Conservation (phyloP, 1,140 invertebrate genomes). For the Pachypeltis micranthus region DNA sequence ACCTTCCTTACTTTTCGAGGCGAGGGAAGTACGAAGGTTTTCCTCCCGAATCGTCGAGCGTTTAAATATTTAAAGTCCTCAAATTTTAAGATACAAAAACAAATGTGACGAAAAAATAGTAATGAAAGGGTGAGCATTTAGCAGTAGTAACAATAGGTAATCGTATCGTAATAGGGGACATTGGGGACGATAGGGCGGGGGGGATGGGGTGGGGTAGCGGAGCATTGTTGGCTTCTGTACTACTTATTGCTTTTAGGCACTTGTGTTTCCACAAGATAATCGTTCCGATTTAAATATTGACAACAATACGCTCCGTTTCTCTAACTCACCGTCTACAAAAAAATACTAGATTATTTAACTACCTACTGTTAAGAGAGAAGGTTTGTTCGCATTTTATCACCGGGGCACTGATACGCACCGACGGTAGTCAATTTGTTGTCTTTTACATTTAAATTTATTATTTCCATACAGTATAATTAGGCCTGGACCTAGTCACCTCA, state of each 20-base stretch:
- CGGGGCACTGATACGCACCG: conserved; percentile 2
- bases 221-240: conserved; percentile 5
- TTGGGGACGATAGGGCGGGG: background rate
- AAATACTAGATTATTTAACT: background rate
- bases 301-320: conserved; percentile 3
- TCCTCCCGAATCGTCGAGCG: no score
- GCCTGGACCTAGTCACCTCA: conserved; percentile 30
- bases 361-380: background rate
- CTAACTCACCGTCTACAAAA: background rate
- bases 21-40: no score
- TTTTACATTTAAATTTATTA: background rate
- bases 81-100: no score
- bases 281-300: background rate
- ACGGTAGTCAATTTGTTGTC: conserved; percentile 10
- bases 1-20: no score
- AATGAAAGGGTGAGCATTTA: no score
- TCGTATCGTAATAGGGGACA: no score
- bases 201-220: no score
- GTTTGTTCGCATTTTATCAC: background rate
- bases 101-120: no score
- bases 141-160: no score
- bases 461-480: conserved; percentile 26
- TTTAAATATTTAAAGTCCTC: no score
- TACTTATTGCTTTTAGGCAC: conserved; percentile 22
- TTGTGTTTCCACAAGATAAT: conserved; percentile 18